Base-by-base conservation (phyloP, 2,888 invertebrate species). In the Zaprionus lineosus region DNA sequence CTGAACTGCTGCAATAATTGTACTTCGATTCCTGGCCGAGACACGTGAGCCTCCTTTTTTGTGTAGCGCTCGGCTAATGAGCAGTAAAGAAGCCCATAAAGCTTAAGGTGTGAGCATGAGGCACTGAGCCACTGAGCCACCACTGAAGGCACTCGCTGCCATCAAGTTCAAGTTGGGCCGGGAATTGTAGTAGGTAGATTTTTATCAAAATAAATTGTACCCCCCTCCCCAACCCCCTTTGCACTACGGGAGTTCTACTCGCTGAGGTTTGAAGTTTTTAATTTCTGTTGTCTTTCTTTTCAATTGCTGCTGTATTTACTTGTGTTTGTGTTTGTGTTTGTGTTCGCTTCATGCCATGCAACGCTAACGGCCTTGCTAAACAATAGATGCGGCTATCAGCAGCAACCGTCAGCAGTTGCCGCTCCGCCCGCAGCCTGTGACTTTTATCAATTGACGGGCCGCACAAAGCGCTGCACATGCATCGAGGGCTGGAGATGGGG, bases 351-450 rank as follows among this genome's bases (percentile, higher is more conserved):
- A 76, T 68, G 84, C 82, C 74, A 84, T 75, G 76, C 84, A 69
- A 79, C 84, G 75, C 67, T 72, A 77, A 75, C 73, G 84, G 84
- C 83, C 83, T 83, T 83, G 84, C 73, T 47, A 78, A 82, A 83
- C 82, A 83, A 83, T 84, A 82, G 82, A 74, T 72, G 62, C 60
- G 55, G 50, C 60, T 63, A 63, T 61, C 48, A 65, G 55, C 55
- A 47, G 43, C 44, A 44, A 37, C 44, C 28, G 50, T 50, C 28
- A 11, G 12, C 61, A 37, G 33, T 57, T 12, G 43, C 21, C 18
- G 18, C 40, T 16, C 56, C 21, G 18, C 37, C 24, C 31, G 28
- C 55, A 26, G 39, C 59, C 59, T 64, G 66, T 39, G 58, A 73
- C 52, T 66, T 74, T 78, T 69, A 82, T 84, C 84, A 84, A 83